Conservation (phyloP, 2,113 vertebrate genomes). For the Eudyptes chrysolophus region DNA sequence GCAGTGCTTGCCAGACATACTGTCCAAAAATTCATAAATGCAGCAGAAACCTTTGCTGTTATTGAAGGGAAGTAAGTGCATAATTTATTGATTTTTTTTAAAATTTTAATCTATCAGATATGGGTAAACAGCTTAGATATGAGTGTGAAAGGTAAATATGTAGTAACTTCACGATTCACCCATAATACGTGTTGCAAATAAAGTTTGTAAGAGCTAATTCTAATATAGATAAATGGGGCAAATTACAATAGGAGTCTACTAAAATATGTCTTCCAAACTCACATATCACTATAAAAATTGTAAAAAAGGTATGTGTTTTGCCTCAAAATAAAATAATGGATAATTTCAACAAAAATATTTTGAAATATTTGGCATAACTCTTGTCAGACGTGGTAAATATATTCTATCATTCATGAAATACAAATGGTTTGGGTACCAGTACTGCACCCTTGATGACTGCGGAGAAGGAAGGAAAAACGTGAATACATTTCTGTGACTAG, state of each 20-base stretch:
- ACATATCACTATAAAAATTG: not conserved
- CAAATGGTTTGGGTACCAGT: not conserved
- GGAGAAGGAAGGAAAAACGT: not conserved
- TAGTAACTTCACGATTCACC: not conserved
- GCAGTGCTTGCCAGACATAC: slow-evolving; percentile 10
- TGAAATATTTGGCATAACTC: not conserved
- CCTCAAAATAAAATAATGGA: not conserved
- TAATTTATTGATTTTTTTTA: not conserved
- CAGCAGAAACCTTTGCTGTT: slow-evolving; percentile 21
- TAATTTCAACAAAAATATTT: not conserved
- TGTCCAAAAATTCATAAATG: not conserved
- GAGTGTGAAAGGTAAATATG: not conserved
- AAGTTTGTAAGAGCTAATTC: not conserved
- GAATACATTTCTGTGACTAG: not conserved
- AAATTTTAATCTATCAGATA: not conserved
- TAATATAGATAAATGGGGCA: not conserved
- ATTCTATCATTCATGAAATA: not conserved
- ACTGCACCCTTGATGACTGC: not conserved
- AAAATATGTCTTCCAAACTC: not conserved
- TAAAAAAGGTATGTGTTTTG: not conserved
- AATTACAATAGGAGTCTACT: not conserved
- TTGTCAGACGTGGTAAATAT: not conserved
- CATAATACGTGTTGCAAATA: not conserved
- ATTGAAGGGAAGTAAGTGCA: slow-evolving; percentile 25
- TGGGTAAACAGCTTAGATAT: not conserved